Base-by-base conservation (phyloP, 2,797 vertebrate species). In the Nothura maculosa region DNA sequence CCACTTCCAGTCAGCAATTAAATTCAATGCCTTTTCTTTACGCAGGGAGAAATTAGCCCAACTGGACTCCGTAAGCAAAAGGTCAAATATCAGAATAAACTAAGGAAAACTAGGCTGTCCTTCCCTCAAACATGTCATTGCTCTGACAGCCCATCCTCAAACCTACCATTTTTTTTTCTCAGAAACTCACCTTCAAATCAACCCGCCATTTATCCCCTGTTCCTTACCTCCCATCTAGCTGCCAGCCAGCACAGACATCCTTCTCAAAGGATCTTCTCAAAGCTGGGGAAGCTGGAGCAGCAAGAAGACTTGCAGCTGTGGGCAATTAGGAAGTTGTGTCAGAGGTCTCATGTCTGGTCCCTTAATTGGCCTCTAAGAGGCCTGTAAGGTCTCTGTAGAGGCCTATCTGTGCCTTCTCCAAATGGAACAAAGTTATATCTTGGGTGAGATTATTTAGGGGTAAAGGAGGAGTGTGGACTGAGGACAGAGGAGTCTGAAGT, bases 11-110 rank as follows among this genome's bases (percentile, higher is more conserved):
- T 36, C 74, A 61, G 85, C 67, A 73, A 69, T 89, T 78, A 81
- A 72, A 92, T 60, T 77, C 57, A 22, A 48, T 11, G 9, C 60
- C 66, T 86, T 93, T 77, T 78, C 83, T 89, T 95, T 55, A 76
- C 17, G 55, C 58, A 84, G 67, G 52, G 60, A 86, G 6, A 10
- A 87, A 45, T 4, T 70, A 48, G 43, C 38, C 70, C 50, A 77
- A 87, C 73, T 54, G 36, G 47, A 57, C 66, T 86, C 77, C 72
- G 69, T 48, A 83, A 85, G 30, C 74, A 52, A 95, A 92, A 93
- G 85, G 91, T 82, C 93, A 92, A 66, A 92, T 40, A 68, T 81
- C 82, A 96, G 87, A 95, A 92, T 79, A 93, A 87, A 81, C 63
- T 8, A 70, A 81, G 73, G 61, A 70, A 92, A 93, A 86, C 6